Conservation (phyloP, 2,888 invertebrate genomes). For the Cephus spinipes region DNA sequence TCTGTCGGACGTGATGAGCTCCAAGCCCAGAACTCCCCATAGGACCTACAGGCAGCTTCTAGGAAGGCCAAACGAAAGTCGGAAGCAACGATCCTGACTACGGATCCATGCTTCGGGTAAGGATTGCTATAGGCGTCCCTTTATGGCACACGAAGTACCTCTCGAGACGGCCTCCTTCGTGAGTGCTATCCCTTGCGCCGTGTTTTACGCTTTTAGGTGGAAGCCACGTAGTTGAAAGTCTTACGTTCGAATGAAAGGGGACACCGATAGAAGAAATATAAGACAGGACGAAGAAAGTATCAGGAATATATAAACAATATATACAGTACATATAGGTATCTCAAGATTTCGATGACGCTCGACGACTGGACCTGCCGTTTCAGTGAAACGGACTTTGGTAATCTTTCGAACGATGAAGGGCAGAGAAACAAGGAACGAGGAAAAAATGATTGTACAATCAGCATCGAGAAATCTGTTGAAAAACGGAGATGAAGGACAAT, state of each 20-base stretch:
- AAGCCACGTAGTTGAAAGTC: not conserved
- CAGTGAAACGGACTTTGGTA: not conserved
- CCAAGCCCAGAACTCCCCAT: not conserved
- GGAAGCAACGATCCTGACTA: not conserved
- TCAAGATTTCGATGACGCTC: not conserved
- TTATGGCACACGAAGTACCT: slow-evolving; percentile 35
- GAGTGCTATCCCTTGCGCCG: not conserved
- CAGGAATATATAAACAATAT: not conserved
- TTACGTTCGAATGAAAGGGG: not conserved
- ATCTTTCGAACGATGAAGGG: no score
- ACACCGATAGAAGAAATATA: not conserved
- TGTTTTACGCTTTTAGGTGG: not conserved
- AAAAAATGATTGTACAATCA: not conserved
- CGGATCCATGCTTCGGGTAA: not conserved
- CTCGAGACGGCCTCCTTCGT: slow-evolving; percentile 31
- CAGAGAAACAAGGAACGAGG: no score
- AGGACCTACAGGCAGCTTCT: not conserved
- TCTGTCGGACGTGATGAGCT: not conserved
- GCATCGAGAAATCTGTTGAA: not conserved
- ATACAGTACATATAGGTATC: not conserved
- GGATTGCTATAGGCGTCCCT: slow-evolving; percentile 15
- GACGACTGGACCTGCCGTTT: not conserved
- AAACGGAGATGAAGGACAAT: not conserved
- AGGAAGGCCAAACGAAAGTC: not conserved
- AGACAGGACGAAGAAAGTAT: not conserved